These are phyloP conservation scores for Boulengerochromis microlepis DNA, from an alignment of 2,113 vertebrate genomes.

Conservation along the genomic window DNA sequence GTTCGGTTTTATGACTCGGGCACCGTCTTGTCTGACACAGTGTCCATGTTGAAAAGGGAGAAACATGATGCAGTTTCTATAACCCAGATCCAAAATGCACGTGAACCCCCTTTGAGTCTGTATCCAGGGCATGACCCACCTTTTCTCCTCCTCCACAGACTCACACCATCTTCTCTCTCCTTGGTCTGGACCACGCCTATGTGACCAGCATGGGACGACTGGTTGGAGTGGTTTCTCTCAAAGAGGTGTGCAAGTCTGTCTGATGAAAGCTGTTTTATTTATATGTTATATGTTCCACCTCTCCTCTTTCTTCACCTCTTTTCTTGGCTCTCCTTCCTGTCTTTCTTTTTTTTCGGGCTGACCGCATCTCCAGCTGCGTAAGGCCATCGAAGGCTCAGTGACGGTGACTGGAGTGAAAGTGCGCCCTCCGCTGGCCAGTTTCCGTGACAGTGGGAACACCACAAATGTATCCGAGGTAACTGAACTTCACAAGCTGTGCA, in stretches of 20 bases:
- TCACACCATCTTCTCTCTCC: slow-evolving; percentile 94
- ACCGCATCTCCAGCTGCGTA: slow-evolving; percentile 78
- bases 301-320: background rate
- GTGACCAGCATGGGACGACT: slow-evolving; percentile 96
- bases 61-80: background rate
- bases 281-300: background rate
- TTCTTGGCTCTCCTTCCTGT: background rate
- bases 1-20: background rate
- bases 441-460: slow-evolving; percentile 88
- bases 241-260: slow-evolving; percentile 77
- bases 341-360: background rate
- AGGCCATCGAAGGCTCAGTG: slow-evolving; percentile 94
- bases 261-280: background rate
- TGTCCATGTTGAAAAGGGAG: background rate
- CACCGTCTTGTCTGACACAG: background rate
- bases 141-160: slow-evolving; percentile 72
- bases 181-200: slow-evolving; percentile 94
- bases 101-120: background rate
- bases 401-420: slow-evolving; percentile 93
- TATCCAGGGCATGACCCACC: slow-evolving; percentile 8
- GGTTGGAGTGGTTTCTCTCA: slow-evolving; percentile 92
- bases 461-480: slow-evolving; percentile 87
- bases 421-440: slow-evolving; percentile 91
- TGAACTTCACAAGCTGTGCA: slow-evolving; percentile 89
- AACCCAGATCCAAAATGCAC: background rate